Conservation (phyloP, 2,888 invertebrate genomes). For the Diploptera punctata region DNA sequence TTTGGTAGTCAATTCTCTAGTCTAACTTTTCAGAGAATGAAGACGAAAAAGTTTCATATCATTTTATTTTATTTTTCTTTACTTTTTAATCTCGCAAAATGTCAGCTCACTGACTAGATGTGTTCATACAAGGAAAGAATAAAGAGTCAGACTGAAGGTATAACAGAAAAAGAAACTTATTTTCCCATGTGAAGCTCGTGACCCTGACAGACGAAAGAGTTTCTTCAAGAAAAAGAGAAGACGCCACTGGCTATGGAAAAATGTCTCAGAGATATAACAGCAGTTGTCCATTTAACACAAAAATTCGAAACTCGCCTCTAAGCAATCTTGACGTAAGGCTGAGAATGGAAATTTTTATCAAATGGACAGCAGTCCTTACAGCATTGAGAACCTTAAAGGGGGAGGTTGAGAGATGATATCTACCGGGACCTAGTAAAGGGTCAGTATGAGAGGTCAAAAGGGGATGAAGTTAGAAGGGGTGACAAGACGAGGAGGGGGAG, state of each 20-base stretch:
- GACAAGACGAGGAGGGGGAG: background rate
- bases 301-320: background rate
- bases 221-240: background rate
- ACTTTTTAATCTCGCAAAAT: background rate
- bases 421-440: conserved; percentile 22
- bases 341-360: background rate
- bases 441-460: conserved; percentile 4
- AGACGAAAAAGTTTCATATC: conserved; percentile 22
- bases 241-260: background rate
- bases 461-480: conserved; percentile 13
- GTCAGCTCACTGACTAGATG: conserved; percentile 11
- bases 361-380: conserved; percentile 5
- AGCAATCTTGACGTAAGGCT: background rate
- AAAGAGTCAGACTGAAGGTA: conserved; percentile 31
- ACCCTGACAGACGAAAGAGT: background rate
- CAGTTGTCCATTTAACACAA: background rate
- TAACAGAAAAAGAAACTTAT: conserved; percentile 13
- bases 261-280: background rate
- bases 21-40: conserved; percentile 14
- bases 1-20: conserved; percentile 20
- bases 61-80: background rate
- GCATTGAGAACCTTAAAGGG: background rate
- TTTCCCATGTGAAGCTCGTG: conserved; percentile 17
- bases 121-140: conserved; percentile 4
- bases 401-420: conserved; percentile 23